These are phyloP conservation scores for Piscicola geometra DNA, from an alignment of 2,888 invertebrate genomes.

Conservation along the genomic window DNA sequence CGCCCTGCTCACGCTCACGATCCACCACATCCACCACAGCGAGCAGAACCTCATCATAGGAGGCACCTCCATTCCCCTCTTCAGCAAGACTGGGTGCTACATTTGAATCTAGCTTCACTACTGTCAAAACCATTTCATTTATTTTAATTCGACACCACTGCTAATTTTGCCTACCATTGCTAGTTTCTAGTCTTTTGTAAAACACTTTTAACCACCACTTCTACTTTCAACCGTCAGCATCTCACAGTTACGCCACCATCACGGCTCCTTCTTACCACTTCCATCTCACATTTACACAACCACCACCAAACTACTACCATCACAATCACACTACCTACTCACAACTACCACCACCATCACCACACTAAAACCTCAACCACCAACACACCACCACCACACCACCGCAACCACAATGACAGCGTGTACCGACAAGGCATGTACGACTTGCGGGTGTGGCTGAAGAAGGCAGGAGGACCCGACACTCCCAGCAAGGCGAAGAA, in stretches of 20 bases:
- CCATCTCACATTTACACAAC: background rate
- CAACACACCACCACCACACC: too few relatives aligned
- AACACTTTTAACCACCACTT: too few relatives aligned
- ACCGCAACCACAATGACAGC: slow-evolving; percentile 43
- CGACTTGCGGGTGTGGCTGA: slow-evolving; percentile 85
- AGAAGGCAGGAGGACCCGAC: slow-evolving; percentile 71
- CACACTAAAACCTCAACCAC: background rate
- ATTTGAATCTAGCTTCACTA: too few relatives aligned
- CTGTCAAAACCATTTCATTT: too few relatives aligned
- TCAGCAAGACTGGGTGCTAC: slow-evolving; percentile 78
- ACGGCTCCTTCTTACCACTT: too few relatives aligned
- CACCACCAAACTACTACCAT: background rate
- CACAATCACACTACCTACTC: background rate
- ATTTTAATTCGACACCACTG: too few relatives aligned
- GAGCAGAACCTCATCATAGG: slow-evolving; percentile 74
- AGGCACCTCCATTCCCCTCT: slow-evolving; percentile 84
- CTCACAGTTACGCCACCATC: too few relatives aligned
- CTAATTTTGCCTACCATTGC: too few relatives aligned
- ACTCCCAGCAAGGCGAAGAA: slow-evolving; percentile 63
- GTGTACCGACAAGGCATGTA: slow-evolving; percentile 65
- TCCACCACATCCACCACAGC: slow-evolving; percentile 85
- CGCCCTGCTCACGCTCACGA: slow-evolving; percentile 77
- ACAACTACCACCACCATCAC: background rate
- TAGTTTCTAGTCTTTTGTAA: too few relatives aligned
- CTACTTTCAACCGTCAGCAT: too few relatives aligned